These are phyloP conservation scores for Bombyx mandarina DNA, from an alignment of 1,140 invertebrate species.

Conservation along the genomic window DNA sequence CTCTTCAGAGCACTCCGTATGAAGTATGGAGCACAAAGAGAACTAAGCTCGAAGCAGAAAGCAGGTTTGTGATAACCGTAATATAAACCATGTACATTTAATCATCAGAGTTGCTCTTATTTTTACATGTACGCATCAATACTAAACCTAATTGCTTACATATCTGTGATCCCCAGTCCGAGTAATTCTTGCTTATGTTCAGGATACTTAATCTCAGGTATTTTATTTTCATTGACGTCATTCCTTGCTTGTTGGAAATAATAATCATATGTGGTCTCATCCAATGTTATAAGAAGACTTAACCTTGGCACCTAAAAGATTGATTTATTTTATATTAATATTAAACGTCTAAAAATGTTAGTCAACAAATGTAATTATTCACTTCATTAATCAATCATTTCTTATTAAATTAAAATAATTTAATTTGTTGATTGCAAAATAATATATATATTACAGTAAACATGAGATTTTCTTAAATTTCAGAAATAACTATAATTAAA, in stretches of 20 bases:
- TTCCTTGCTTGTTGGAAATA: slow-evolving; percentile 87
- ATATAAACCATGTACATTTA: background rate
- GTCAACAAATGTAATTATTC: too few relatives aligned
- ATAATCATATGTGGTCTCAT: slow-evolving; percentile 84
- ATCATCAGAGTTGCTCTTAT: background rate
- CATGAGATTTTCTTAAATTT: too few relatives aligned
- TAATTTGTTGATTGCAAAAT: too few relatives aligned
- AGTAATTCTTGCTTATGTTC: slow-evolving; percentile 81
- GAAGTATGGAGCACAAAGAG: too few relatives aligned
- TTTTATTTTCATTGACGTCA: slow-evolving; percentile 84
- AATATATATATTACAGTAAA: too few relatives aligned
- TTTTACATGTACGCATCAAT: background rate
- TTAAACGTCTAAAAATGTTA: background rate
- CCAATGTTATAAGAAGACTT: slow-evolving; percentile 76
- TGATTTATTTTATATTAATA: background rate
- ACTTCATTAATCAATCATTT: too few relatives aligned
- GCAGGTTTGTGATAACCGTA: background rate
- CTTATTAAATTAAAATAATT: too few relatives aligned
- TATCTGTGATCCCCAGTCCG: slow-evolving; percentile 87
- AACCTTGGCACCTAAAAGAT: slow-evolving; percentile 70
- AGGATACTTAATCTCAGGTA: slow-evolving; percentile 83
- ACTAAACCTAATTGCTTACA: slow-evolving; percentile 73
- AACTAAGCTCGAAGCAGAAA: too few relatives aligned
- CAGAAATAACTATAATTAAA: too few relatives aligned
- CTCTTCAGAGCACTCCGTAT: too few relatives aligned